phyloP scores from a whole-genome alignment of 2,888 invertebrate species.

The Leptinotarsa rubiginosa region DNA sequence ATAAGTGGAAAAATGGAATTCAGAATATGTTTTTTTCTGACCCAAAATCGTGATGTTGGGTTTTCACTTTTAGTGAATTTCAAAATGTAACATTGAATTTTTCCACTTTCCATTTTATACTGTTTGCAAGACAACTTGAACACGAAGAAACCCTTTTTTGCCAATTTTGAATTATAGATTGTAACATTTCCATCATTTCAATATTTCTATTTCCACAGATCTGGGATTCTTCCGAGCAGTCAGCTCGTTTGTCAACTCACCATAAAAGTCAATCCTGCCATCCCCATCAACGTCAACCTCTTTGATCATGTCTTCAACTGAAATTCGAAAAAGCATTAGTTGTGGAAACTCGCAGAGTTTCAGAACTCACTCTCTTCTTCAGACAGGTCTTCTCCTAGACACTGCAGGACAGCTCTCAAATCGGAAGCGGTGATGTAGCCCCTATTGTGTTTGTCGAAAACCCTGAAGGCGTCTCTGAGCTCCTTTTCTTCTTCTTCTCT shows the following conservation, averaged over 20 bases:
- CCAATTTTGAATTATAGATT: too few species aligned
- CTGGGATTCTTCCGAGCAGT: too few species aligned
- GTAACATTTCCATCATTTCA: too few species aligned
- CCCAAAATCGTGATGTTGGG: too few species aligned
- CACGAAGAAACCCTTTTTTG: too few species aligned
- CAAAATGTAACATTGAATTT: too few species aligned
- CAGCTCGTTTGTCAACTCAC: constrained; percentile 65
- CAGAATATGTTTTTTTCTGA: too few species aligned
- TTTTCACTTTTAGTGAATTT: too few species aligned
- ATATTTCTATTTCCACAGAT: too few species aligned
- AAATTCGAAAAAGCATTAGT: constrained; percentile 55
- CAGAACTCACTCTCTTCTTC: constrained; percentile 86
- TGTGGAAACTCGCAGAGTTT: not conserved
- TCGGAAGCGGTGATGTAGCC: constrained; percentile 93
- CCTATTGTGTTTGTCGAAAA: constrained; percentile 92
- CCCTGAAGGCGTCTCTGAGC: constrained; percentile 86
- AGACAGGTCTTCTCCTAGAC: constrained; percentile 87
- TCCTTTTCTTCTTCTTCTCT: constrained; percentile 88
- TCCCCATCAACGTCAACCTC: constrained; percentile 96
- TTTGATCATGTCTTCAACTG: constrained; percentile 97
- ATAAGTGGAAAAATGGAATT: too few species aligned
- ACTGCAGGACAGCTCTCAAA: constrained; percentile 86
- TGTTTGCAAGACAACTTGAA: too few species aligned
- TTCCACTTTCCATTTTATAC: too few species aligned
- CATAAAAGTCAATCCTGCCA: constrained; percentile 93